A percentile compares a stretch with the other conserved stretches of the same genome.
Evolutionary conservation across 2,888 invertebrate species (phyloP).

Genomic region (Liodrosophila aerea): DNA sequence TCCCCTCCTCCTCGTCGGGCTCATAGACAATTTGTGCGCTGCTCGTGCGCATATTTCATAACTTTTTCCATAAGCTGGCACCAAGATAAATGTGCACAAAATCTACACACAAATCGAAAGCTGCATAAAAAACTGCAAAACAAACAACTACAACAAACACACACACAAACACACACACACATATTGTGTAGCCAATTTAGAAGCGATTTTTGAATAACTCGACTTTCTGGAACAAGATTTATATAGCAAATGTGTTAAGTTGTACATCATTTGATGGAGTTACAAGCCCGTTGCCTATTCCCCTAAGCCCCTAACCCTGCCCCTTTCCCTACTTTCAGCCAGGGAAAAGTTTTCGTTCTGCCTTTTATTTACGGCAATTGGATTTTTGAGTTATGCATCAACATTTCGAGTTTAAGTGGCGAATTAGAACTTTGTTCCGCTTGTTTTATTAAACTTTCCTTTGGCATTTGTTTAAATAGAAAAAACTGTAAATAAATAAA

Average conservation of each 20-base stretch:
- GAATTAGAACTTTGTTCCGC: conserved; percentile 10
- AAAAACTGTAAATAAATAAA: conserved; percentile 1
- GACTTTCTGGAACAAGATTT: conserved; percentile 78
- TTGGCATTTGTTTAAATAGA: no score
- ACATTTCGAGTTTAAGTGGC: conserved; percentile 5
- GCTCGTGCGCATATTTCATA: conserved; percentile 80
- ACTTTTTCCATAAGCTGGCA: conserved; percentile 78
- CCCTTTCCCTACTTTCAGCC: neutral
- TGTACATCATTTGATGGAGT: conserved; percentile 81
- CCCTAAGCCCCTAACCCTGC: neutral
- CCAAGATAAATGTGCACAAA: conserved; percentile 80
- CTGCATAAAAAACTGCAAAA: conserved; percentile 65
- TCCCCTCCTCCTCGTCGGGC: neutral
- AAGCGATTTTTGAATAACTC: conserved; percentile 80
- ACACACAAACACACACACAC: conserved; percentile 30
- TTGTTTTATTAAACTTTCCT: conserved; percentile 31
- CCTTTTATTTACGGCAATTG: conserved; percentile 69
- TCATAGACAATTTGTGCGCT: conserved; percentile 68
- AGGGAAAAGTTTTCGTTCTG: conserved; percentile 46
- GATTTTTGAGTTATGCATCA: conserved; percentile 67
- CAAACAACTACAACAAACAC: conserved; percentile 41
- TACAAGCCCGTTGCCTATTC: conserved; percentile 31
- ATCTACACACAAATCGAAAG: conserved; percentile 80
- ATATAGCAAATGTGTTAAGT: conserved; percentile 80
- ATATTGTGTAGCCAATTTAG: conserved; percentile 79